Percentiles rank a stretch among this genome's conserved stretches.
These are phyloP conservation scores for Tachina grossa DNA, from an alignment of 2,888 invertebrate species.

Conservation along the genomic window DNA sequence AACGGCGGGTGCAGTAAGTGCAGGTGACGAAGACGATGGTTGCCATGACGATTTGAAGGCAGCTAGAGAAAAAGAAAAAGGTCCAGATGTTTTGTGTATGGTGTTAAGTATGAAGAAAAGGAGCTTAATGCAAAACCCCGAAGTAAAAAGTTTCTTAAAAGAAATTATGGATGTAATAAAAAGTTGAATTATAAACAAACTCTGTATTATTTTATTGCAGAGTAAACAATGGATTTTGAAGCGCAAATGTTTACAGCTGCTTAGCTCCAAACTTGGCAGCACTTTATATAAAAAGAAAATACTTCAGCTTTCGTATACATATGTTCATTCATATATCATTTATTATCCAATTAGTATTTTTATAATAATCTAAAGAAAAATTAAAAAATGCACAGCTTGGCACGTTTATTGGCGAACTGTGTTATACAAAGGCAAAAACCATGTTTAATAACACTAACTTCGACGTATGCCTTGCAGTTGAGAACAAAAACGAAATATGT, in stretches of 20 bases:
- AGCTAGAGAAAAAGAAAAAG: slow-evolving; percentile 78
- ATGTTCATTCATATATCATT: not conserved
- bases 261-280: not conserved
- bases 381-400: slow-evolving; percentile 78
- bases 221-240: slow-evolving; percentile 35
- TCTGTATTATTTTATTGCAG: not conserved
- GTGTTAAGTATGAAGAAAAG: slow-evolving; percentile 80
- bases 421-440: slow-evolving; percentile 68
- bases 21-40: slow-evolving; percentile 75
- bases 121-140: slow-evolving; percentile 78
- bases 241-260: too few relatives aligned
- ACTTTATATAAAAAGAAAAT: not conserved
- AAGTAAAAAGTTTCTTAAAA: slow-evolving; percentile 78
- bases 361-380: slow-evolving; percentile 23
- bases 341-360: not conserved
- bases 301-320: slow-evolving; percentile 5
- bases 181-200: slow-evolving; percentile 69
- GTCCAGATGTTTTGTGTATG: slow-evolving; percentile 79
- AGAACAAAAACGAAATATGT: slow-evolving; percentile 80
- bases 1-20: slow-evolving; percentile 67
- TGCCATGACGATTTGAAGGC: slow-evolving; percentile 68
- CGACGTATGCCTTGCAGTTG: slow-evolving; percentile 71
- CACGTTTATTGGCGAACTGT: slow-evolving; percentile 76
- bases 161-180: slow-evolving; percentile 78
- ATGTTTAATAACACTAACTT: slow-evolving; percentile 33